Evolutionary conservation across 2,888 invertebrate genomes (phyloP).

Genomic region (Idaea straminata): DNA sequence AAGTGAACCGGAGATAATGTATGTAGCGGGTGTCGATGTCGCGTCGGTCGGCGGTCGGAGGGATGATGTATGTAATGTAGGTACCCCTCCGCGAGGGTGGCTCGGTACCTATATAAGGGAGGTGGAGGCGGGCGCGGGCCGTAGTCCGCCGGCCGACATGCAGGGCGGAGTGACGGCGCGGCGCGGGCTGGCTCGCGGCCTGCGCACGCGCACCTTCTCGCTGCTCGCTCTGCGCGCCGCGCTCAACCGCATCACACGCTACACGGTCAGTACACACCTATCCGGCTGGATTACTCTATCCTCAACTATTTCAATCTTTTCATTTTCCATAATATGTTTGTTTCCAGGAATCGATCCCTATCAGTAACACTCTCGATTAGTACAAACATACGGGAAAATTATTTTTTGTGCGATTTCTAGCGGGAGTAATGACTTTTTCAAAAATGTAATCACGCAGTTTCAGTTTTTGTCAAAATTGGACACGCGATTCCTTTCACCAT

Average conservation of each 20-base stretch:
- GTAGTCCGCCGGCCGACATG: conserved; percentile 21
- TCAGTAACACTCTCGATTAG: too few relatives aligned
- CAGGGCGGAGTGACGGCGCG: conserved; percentile 40
- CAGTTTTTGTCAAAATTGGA: too few relatives aligned
- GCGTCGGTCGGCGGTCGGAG: too few relatives aligned
- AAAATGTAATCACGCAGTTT: too few relatives aligned
- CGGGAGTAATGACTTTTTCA: too few relatives aligned
- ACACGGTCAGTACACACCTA: conserved; percentile 26
- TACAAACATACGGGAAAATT: background rate
- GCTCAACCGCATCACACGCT: conserved; percentile 17
- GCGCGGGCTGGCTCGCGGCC: conserved; percentile 50
- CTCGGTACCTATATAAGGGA: background rate
- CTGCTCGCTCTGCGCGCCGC: conserved; percentile 41
- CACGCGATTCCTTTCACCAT: too few relatives aligned
- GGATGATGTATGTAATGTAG: too few relatives aligned
- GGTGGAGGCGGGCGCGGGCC: background rate
- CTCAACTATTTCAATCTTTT: too few relatives aligned
- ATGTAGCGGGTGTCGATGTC: background rate
- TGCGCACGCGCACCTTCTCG: conserved; percentile 42
- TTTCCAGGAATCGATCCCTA: too few relatives aligned
- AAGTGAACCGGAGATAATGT: too few relatives aligned
- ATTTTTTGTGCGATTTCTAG: conserved; percentile 5
- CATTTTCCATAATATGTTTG: too few relatives aligned
- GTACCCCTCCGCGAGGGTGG: background rate
- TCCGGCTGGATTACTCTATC: too few relatives aligned